Base-by-base conservation (phyloP, 2,888 invertebrate species). In the Poecilus cupreus region DNA sequence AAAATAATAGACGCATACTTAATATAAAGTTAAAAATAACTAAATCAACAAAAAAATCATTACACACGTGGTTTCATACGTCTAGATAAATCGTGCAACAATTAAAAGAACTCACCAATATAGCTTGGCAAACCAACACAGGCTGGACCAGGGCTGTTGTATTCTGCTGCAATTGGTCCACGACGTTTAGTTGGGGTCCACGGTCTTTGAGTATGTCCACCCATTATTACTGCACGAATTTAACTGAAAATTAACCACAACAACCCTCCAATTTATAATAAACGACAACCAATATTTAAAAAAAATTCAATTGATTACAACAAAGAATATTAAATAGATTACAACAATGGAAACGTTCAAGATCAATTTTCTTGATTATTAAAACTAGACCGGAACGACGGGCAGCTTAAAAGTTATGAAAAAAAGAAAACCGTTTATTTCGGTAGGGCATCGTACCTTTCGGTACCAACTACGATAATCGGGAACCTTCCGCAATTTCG, bases 181-280 rank as follows among this genome's bases (percentile, higher is more conserved):
- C 96, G 92, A 83, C 97, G 92, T 88, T 95, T 95, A 46, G 97
- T 97, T 49, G 97, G 97, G 80, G 95, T 96, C 97, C 97, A 97
- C 83, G 96, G 94, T 89, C 95, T 93, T 90, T 97, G 97, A 85
- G 94, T 94, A 87, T 95, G 92, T 86, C 95, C 96, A 87, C 93
- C 92, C 92, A 93, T 93, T 83, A 85, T 88, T 72, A 83, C 68
- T 18, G 5, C 32, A 10, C 26, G 24, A 75, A 75, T 51, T 75
- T 16, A 75, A 51, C 75, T 75, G 75, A 46, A 72, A 72, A 70
- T 4, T 37, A 76, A 22, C 8, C 72, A 24, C 24, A 26, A 24
- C 18, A 75, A 51, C 26, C 49, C 51, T 20, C 16, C 26, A 51
- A 18, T 51, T 16, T 75, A 51, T 75, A 18, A 16, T 16, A 51